Conservation (phyloP, 2,888 invertebrate species). For the Slavum lentiscoides region DNA sequence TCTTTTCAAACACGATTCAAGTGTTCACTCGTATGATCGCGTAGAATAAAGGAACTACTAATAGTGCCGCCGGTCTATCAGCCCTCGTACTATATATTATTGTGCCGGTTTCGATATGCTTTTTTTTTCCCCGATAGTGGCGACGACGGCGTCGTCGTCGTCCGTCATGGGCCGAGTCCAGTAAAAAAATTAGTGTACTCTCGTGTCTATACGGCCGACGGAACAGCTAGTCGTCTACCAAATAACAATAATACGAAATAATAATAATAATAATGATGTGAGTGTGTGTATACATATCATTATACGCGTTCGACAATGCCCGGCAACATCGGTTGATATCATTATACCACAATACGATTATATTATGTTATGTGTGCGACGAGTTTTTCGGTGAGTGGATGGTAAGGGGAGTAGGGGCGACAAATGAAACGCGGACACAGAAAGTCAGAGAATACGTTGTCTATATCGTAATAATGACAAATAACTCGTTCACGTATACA, state of each 20-base stretch:
- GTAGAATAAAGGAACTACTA: no score
- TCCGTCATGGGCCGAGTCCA: not conserved
- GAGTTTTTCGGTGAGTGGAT: slow-evolving; percentile 28
- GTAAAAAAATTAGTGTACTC: not conserved
- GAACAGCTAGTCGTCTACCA: slow-evolving; percentile 17
- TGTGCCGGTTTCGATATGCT: no score
- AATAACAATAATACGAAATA: slow-evolving; percentile 20
- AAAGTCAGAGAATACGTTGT: slow-evolving; percentile 11
- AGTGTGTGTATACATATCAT: slow-evolving; percentile 51
- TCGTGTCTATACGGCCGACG: slow-evolving; percentile 15
- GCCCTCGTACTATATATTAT: no score
- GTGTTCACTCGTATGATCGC: no score
- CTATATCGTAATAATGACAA: slow-evolving; percentile 52
- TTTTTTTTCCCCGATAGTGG: not conserved
- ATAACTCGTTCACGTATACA: slow-evolving; percentile 46
- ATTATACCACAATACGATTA: slow-evolving; percentile 48
- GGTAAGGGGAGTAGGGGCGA: not conserved
- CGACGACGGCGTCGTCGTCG: not conserved
- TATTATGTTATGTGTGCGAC: slow-evolving; percentile 42
- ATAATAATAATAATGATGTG: slow-evolving; percentile 20
- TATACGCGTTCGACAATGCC: slow-evolving; percentile 35
- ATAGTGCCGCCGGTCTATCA: no score
- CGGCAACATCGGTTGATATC: slow-evolving; percentile 8
- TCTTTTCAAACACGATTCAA: no score
- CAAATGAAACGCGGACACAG: slow-evolving; percentile 27